A percentile compares a stretch with the other conserved stretches of the same genome.
Conservation (phyloP, 2,888 invertebrate genomes). For the Xylota segnis region DNA sequence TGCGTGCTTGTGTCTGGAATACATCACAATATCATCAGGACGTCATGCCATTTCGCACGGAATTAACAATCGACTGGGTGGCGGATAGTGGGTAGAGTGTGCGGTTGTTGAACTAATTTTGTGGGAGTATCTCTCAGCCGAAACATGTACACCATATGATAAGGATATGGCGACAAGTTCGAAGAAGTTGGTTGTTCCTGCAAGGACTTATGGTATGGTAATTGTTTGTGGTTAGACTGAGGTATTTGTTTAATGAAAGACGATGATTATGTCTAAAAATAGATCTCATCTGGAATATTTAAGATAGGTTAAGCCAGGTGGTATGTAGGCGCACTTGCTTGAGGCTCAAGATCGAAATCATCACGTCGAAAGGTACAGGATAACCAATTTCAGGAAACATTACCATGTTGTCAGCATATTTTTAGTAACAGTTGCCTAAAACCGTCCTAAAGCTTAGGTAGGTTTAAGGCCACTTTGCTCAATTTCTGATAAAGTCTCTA, state of each 20-base stretch:
- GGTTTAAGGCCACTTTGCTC: too few species aligned
- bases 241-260: conserved; percentile 36
- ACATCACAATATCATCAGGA: conserved; percentile 42
- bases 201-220: conserved; percentile 1
- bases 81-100: too few species aligned
- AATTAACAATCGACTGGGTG: conserved; percentile 19
- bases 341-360: too few species aligned
- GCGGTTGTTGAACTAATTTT: neutral
- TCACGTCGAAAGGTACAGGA: too few species aligned
- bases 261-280: too few species aligned
- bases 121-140: conserved; percentile 26
- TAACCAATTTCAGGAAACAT: too few species aligned
- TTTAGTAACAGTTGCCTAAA: too few species aligned
- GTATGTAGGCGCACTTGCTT: too few species aligned
- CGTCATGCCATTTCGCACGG: conserved; percentile 29
- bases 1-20: conserved; percentile 16
- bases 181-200: neutral
- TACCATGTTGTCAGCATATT: too few species aligned
- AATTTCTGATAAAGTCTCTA: too few species aligned
- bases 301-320: too few species aligned
- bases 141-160: conserved; percentile 13
- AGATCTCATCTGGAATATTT: conserved; percentile 1
- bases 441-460: too few species aligned
- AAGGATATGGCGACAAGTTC: conserved; percentile 4
- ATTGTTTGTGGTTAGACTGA: conserved; percentile 4